A percentile compares a stretch with the other conserved stretches of the same genome.
phyloP scores from a whole-genome alignment of 2,888 invertebrate species.

The Apotomis betuletana region DNA sequence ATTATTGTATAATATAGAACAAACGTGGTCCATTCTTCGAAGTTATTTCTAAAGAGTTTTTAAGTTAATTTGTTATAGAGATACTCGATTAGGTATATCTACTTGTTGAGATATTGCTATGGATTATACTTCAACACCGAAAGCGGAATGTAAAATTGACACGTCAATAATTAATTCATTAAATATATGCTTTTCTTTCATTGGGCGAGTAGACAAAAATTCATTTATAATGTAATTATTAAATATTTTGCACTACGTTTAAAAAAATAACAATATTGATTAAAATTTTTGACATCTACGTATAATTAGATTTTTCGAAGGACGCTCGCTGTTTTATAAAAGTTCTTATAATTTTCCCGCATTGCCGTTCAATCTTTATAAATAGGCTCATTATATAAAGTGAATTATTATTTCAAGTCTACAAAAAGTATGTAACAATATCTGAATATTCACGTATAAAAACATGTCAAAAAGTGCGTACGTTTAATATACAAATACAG shows the following conservation, averaged over 20 bases:
- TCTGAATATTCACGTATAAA: slow-evolving; percentile 38
- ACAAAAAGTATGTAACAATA: slow-evolving; percentile 38
- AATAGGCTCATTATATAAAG: slow-evolving; percentile 34
- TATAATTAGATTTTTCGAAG: slow-evolving; percentile 12
- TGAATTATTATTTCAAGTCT: slow-evolving; percentile 27
- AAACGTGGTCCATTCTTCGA: slow-evolving; percentile 62
- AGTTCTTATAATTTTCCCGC: slow-evolving; percentile 22
- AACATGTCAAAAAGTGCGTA: slow-evolving; percentile 41
- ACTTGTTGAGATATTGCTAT: slow-evolving; percentile 48
- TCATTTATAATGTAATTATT: slow-evolving; percentile 27
- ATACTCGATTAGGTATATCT: slow-evolving; percentile 40
- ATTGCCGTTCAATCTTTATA: slow-evolving; percentile 36
- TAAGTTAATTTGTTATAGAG: slow-evolving; percentile 42
- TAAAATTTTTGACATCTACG: slow-evolving; percentile 19
- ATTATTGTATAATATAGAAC: slow-evolving; percentile 50
- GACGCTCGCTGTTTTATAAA: slow-evolving; percentile 13
- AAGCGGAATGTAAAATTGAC: slow-evolving; percentile 75
- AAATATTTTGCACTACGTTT: slow-evolving; percentile 31
- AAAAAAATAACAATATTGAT: slow-evolving; percentile 37
- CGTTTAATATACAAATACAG: slow-evolving; percentile 38
- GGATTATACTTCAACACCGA: slow-evolving; percentile 63
- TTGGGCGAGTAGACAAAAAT: slow-evolving; percentile 39
- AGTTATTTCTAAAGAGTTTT: slow-evolving; percentile 42
- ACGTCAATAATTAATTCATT: slow-evolving; percentile 43
- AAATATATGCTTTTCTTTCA: slow-evolving; percentile 20